Base-by-base conservation (phyloP, 2,113 vertebrate genomes). In the Ciconia stormi region DNA sequence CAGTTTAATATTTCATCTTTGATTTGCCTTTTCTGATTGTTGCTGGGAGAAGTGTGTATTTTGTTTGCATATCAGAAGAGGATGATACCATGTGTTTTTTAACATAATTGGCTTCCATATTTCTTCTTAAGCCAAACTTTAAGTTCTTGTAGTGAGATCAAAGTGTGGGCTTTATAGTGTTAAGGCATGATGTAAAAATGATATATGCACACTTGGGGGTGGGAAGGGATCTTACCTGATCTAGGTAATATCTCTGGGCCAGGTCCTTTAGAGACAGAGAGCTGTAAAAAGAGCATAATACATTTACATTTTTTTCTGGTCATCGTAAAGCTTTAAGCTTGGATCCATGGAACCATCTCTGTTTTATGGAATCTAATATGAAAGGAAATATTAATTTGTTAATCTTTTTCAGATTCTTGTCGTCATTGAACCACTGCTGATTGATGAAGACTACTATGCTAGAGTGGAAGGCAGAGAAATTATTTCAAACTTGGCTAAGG, bases 401-500 rank as follows among this genome's bases (percentile, higher is more conserved):
- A 14, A 84, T 82, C 49, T 62, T 79, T 69, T 97, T 71, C 93
- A 99, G 99, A 99, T 99, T 74, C 98, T 99, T 96, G 99, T 99
- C 79, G 99, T 99, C 93, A 99, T 99, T 85, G 99, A 99, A 94
- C 99, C 99, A 1, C 93, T 99, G 92, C 97, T 99, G 97, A 99
- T 99, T 97, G 99, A 99, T 99, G 99, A 99, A 98, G 99, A 99
- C 94, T 99, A 99, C 95, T 99, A 99, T 63, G 99, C 99, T 95
- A 98, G 99, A 99, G 99, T 99, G 72, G 99, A 99, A 98, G 99
- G 99, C 96, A 98, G 99, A 98, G 99, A 99, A 95, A 99, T 99
- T 90, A 99, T 99, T 97, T 99, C 99, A 22, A 99, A 99, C 97
- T 98, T 99, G 98, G 99, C 99, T 59, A 99, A 99, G 99, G 99